phyloP scores from a whole-genome alignment of 2,113 vertebrate species.

The Nycticorax nycticorax region DNA sequence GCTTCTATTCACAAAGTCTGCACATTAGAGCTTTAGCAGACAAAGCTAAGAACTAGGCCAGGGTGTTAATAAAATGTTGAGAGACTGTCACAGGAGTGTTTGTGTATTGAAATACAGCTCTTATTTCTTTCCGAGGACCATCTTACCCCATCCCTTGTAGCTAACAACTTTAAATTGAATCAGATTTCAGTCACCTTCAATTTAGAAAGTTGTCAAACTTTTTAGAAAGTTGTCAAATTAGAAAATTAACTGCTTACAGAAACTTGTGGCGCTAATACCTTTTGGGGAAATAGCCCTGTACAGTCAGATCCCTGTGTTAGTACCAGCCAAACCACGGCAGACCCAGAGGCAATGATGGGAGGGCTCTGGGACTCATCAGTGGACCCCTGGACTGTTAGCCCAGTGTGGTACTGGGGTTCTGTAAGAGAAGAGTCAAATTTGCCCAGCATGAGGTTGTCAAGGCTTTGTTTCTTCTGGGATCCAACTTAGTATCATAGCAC shows the following conservation, averaged over 20 bases:
- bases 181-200: neutral
- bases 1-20: neutral
- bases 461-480: neutral
- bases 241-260: neutral
- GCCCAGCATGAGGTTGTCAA: neutral
- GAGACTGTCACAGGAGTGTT: neutral
- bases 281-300: neutral
- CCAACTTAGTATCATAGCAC: neutral
- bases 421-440: neutral
- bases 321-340: neutral
- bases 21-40: neutral
- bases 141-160: neutral
- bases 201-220: neutral
- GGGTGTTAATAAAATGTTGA: neutral
- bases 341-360: neutral
- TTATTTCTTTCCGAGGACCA: neutral
- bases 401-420: neutral
- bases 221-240: neutral
- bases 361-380: neutral
- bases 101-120: neutral
- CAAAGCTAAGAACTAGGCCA: neutral
- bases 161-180: neutral
- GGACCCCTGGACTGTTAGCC: neutral
- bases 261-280: neutral
- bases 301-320: neutral